Conservation (phyloP, 92 coral and sea anemone species). For the Porites lobata region DNA sequence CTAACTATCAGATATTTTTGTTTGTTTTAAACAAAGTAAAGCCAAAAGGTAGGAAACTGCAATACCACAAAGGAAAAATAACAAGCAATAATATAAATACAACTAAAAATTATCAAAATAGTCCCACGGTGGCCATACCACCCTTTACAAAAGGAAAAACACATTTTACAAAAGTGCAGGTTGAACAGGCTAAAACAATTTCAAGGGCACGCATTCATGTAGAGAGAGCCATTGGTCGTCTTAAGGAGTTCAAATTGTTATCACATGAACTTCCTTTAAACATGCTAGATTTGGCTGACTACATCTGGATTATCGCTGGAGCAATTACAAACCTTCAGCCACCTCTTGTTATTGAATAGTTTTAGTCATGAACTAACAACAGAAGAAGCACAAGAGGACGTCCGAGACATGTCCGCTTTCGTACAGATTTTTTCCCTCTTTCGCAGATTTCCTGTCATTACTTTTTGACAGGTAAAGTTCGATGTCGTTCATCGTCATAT, state of each 20-base stretch:
- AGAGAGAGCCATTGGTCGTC: conserved; percentile 61
- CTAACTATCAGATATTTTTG: conserved; percentile 31
- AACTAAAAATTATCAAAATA: conserved; percentile 8
- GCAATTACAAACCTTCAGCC: conserved; percentile 60
- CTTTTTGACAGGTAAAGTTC: conserved; percentile 17
- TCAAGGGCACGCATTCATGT: conserved; percentile 49
- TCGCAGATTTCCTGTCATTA: conserved; percentile 29
- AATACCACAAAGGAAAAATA: conserved; percentile 33
- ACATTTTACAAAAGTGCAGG: conserved; percentile 16
- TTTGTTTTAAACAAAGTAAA: conserved; percentile 45
- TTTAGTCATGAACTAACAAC: not conserved
- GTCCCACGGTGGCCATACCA: conserved; percentile 10
- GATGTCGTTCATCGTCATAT: conserved; percentile 21
- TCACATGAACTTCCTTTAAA: conserved; percentile 44
- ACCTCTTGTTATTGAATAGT: conserved; percentile 29
- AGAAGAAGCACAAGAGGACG: not conserved
- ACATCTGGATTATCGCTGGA: conserved; percentile 35
- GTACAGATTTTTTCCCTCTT: conserved; percentile 25
- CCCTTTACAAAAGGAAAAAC: conserved; percentile 28
- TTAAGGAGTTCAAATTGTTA: conserved; percentile 40
- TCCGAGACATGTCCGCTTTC: conserved; percentile 19
- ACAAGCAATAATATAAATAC: conserved; percentile 1
- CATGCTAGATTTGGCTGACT: conserved; percentile 43
- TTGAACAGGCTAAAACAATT: conserved; percentile 23
- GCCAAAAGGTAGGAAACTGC: conserved; percentile 31